Percentiles rank a stretch among this genome's conserved stretches.
Evolutionary conservation across 2,113 vertebrate species (phyloP).

Genomic region (Apaloderma vittatum): DNA sequence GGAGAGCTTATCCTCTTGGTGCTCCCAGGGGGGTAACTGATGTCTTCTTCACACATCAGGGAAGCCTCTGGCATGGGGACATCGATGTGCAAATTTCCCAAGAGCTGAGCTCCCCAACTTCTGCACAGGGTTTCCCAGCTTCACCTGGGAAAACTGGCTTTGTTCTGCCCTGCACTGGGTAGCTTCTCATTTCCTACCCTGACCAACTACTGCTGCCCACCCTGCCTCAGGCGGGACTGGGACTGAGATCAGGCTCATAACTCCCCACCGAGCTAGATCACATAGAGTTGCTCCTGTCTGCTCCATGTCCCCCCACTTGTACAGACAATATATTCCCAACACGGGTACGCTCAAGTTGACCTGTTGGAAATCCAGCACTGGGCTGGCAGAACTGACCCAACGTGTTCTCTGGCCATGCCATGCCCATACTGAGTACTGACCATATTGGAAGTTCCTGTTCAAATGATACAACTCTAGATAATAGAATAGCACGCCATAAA

Average conservation of each 20-base stretch:
- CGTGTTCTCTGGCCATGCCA: accelerated
- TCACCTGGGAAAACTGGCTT: background rate
- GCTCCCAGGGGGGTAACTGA: background rate
- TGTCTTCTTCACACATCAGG: background rate
- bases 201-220: background rate
- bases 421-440: background rate
- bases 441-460: background rate
- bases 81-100: background rate
- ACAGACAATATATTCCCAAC: background rate
- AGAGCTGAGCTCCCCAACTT: background rate
- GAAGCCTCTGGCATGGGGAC: background rate
- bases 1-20: background rate
- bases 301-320: background rate
- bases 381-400: background rate
- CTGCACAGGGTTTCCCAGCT: background rate
- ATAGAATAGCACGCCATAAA: background rate
- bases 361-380: background rate
- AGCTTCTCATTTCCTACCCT: background rate
- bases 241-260: background rate
- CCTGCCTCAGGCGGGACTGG: background rate
- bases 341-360: accelerated
- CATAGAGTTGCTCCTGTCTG: background rate
- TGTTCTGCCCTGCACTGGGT: background rate
- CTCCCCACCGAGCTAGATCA: background rate
- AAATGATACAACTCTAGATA: background rate